These are phyloP conservation scores for Psophia crepitans DNA, from an alignment of 2,113 vertebrate genomes.

Conservation along the genomic window DNA sequence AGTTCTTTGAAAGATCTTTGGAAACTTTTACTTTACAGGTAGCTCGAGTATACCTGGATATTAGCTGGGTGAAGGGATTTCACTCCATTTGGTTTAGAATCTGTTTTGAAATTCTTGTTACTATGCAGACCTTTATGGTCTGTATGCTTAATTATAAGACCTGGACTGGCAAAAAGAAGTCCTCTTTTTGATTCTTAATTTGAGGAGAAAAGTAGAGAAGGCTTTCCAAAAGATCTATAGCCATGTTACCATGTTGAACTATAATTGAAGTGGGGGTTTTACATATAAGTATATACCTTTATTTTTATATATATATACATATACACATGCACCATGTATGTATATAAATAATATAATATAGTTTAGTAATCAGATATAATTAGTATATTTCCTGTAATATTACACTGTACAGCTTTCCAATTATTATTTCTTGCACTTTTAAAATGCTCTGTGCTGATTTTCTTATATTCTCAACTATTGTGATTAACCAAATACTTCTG, in stretches of 20 bases:
- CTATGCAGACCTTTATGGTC: neutral
- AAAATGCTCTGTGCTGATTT: neutral
- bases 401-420: neutral
- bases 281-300: neutral
- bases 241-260: neutral
- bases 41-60: neutral
- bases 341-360: neutral
- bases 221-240: neutral
- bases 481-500: neutral
- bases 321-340: neutral
- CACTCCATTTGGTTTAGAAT: neutral
- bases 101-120: neutral
- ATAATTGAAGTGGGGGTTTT: neutral
- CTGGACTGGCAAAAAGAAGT: neutral
- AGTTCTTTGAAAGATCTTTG: neutral
- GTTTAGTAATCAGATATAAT: neutral
- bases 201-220: neutral
- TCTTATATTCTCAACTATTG: neutral
- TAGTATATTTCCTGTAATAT: neutral
- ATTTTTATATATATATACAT: neutral
- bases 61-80: neutral
- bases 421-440: neutral
- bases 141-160: neutral
- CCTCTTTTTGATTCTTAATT: neutral
- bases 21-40: neutral